Evolutionary conservation across 2,888 invertebrate species (phyloP).

Genomic region (Nomada fabriciana): DNA sequence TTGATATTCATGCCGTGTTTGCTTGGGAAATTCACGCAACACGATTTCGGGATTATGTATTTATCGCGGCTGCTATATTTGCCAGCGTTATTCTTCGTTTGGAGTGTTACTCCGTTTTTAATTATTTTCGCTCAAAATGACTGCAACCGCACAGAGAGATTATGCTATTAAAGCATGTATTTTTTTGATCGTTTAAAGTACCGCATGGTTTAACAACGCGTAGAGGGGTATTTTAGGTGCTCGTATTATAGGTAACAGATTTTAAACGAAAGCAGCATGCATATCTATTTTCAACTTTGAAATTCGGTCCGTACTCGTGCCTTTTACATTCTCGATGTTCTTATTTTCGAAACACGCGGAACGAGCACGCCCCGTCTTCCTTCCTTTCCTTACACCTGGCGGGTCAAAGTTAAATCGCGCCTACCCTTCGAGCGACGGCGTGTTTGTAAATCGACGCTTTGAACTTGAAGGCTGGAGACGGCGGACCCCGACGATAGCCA

Average conservation of each 20-base stretch:
- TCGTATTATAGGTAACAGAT: no score
- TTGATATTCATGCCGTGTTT: neutral
- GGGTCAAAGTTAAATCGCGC: slow-evolving; percentile 57
- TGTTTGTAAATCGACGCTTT: slow-evolving; percentile 51
- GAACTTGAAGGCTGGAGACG: slow-evolving; percentile 46
- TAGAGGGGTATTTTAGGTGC: no score
- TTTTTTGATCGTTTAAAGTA: no score
- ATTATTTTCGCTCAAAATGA: no score
- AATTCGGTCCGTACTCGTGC: neutral
- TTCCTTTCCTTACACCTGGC: slow-evolving; percentile 44
- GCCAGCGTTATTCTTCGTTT: no score
- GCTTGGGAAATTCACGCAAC: neutral
- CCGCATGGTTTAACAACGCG: no score
- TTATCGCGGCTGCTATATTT: neutral
- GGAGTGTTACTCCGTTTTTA: no score
- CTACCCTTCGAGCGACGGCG: slow-evolving; percentile 16
- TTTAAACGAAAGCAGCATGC: neutral
- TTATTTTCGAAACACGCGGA: slow-evolving; percentile 19
- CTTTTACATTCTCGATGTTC: neutral
- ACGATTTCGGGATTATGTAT: neutral
- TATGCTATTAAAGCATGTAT: no score
- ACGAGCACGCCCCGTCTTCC: neutral
- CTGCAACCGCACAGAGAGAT: no score
- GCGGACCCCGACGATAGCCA: slow-evolving; percentile 1
- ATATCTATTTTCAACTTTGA: neutral